Base-by-base conservation (phyloP, 2,113 vertebrate species). In the Pao palembangensis region DNA sequence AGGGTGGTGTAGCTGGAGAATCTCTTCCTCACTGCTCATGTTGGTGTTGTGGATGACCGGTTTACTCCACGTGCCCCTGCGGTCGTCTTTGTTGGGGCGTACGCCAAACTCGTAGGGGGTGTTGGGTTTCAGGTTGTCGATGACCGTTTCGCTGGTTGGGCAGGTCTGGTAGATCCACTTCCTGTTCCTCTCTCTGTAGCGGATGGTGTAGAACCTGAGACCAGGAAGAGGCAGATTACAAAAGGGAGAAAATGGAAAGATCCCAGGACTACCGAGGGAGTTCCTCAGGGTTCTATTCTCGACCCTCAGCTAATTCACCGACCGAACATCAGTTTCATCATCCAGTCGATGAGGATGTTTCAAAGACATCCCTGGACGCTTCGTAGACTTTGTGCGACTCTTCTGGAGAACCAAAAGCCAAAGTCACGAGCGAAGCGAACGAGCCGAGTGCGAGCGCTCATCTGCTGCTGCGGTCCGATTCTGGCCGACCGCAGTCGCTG, bases 81-180 rank as follows among this genome's bases (percentile, higher is more conserved):
- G 78, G 14, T 90, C 85, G 0, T 93, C 93, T 69, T 88, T 78
- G 10, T 92, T 96, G 74, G 95, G 89, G 62, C 94, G 94, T 25
- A 98, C 93, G 19, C 94, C 93, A 48, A 98, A 98, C 84, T 98
- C 95, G 63, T 98, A 98, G 12, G 91, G 72, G 0, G 94, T 95
- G 66, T 94, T 92, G 44, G 95, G 96, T 51, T 95, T 96, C 63
- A 98, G 88, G 73, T 94, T 93, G 61, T 96, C 94, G 8, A 98
- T 87, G 51, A 96, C 94, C 0, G 94, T 96, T 90, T 97, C 95
- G 2, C 93, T 95, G 61, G 94, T 92, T 5, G 96, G 95, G 66
- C 96, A 97, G 43, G 93, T 93, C 66, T 96, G 95, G 67, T 96
- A 96, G 77, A 92, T 88, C 96, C 96, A 98, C 74, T 95, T 94